Conservation (phyloP, 2,113 vertebrate species). For the Paraplagusia blochii region DNA sequence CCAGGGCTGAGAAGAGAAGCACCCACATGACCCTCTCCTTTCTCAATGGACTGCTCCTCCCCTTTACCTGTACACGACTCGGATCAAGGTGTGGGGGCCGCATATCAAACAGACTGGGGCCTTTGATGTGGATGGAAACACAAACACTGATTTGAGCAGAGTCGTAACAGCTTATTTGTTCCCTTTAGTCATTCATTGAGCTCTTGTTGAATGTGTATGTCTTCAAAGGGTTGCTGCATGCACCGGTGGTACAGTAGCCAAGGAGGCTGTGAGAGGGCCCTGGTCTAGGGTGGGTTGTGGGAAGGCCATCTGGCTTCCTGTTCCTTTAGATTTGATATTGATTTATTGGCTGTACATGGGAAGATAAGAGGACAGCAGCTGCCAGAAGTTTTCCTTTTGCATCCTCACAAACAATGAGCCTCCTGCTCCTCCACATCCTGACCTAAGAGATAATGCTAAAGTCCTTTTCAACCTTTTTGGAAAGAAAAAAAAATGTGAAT, state of each 20-base stretch:
- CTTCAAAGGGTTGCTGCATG: slow-evolving; percentile 76
- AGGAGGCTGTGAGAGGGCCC: slow-evolving; percentile 64
- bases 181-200: slow-evolving; percentile 82
- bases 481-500: too few relatives aligned
- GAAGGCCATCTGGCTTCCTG: slow-evolving; percentile 79
- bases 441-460: slow-evolving; percentile 35
- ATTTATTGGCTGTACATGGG: slow-evolving; percentile 78
- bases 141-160: slow-evolving; percentile 77
- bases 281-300: slow-evolving; percentile 45
- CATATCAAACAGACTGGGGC: slow-evolving; percentile 78
- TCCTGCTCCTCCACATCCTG: slow-evolving; percentile 56
- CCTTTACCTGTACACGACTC: slow-evolving; percentile 74
- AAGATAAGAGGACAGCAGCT: slow-evolving; percentile 75
- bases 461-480: slow-evolving; percentile 12
- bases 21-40: slow-evolving; percentile 57
- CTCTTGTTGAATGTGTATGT: slow-evolving; percentile 76
- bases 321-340: slow-evolving; percentile 77
- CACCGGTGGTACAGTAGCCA: slow-evolving; percentile 73
- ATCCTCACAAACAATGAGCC: slow-evolving; percentile 57
- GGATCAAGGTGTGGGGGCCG: slow-evolving; percentile 76
- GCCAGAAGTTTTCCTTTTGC: slow-evolving; percentile 54
- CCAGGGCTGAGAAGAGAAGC: slow-evolving; percentile 56
- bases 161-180: slow-evolving; percentile 84
- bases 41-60: slow-evolving; percentile 73
- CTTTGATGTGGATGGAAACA: slow-evolving; percentile 82